These are phyloP conservation scores for Sander lucioperca DNA, from an alignment of 2,113 vertebrate species.

Conservation along the genomic window DNA sequence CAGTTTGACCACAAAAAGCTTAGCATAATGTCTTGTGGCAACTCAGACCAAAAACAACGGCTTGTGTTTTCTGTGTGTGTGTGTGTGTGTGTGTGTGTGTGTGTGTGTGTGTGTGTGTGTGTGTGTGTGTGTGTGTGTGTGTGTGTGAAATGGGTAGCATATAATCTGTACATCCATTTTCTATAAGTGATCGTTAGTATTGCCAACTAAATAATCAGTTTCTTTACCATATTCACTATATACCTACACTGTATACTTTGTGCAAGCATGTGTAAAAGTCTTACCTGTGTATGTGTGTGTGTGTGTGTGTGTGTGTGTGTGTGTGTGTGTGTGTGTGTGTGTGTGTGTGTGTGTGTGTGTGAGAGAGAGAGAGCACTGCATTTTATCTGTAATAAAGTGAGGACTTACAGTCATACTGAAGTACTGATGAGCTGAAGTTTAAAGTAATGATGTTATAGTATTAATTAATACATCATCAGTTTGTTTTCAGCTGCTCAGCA, in stretches of 20 bases:
- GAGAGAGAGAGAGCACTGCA: no score
- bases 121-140: conserved; percentile 1
- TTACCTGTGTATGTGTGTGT: background rate
- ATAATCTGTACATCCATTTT: no score
- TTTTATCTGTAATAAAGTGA: no score
- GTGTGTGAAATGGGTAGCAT: background rate
- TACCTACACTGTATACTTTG: no score
- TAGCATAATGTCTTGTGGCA: conserved; percentile 32
- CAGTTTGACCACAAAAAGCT: conserved; percentile 34
- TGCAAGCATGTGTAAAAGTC: no score
- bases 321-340: no score
- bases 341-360: background rate
- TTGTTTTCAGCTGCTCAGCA: background rate
- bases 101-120: background rate
- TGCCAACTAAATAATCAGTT: no score
- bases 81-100: conserved; percentile 3
- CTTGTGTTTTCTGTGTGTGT: background rate
- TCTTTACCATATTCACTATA: no score
- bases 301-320: background rate
- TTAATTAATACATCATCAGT: background rate
- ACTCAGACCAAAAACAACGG: conserved; percentile 1
- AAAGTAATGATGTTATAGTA: background rate
- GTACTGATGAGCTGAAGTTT: no score
- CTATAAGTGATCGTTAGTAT: no score
- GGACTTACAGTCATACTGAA: no score